Evolutionary conservation across 1,140 invertebrate species (phyloP), one percentile per base, ranked within the genome.

Genomic region (Octopus sinensis): DNA sequence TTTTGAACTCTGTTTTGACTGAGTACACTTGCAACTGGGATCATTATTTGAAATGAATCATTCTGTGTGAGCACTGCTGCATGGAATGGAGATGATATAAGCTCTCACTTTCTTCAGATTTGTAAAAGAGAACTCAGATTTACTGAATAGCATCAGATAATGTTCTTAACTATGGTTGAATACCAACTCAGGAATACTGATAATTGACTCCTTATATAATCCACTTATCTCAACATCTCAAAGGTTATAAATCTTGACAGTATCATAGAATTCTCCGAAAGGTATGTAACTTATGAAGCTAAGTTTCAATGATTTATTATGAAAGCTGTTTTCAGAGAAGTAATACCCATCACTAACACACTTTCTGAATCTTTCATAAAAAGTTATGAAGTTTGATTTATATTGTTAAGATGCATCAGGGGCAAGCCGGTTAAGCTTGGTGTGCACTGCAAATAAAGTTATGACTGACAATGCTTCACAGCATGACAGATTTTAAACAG

Each of bases 271-370:
- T 68, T 68, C 62, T 68, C n/a, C 62, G 3, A 68, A 68, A 68
- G 62, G 62, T 68, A 68, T 68, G 62, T 12, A 68, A 68, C 62
- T 68, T 68, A n/a, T 68, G 1, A 68, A n/a, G 62, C 62, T 68
- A 68, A 68, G n/a, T 68, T 68, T 68, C n/a, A n/a, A 68, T n/a
- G n/a, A 68, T 68, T 68, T 68, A 13, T 68, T 68, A 68, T 68
- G 62, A 68, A 68, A 68, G 62, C 62, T 68, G 12, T 68, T 68
- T 68, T 68, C 62, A 68, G 62, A 13, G 62, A 68, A 68, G 62
- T 68, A 12, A 68, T 68, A 2, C 62, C 62, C n/a, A n/a, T 68
- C 62, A 68, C 3, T 68, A 2, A 68, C 12, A 2, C 3, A 68
- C 62, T 68, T 68, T 68, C 12, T 68, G 62, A 68, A 12, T 13